Evolutionary conservation across 2,797 vertebrate species (phyloP).

Genomic region (Poeciliopsis turneri): DNA sequence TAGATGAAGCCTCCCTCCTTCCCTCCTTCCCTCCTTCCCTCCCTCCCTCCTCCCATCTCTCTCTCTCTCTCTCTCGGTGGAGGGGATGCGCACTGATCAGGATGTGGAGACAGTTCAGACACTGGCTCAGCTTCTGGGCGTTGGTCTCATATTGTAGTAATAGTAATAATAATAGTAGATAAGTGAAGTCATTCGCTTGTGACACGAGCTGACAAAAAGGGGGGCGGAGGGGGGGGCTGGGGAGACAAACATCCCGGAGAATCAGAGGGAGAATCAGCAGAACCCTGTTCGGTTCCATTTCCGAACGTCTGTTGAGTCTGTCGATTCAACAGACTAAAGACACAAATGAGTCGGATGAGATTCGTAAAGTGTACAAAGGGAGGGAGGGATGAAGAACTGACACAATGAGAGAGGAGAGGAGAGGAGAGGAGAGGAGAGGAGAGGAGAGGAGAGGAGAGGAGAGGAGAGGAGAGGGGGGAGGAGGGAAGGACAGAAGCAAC

Average conservation of each 20-base stretch:
- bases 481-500: too few relatives aligned
- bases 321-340: neutral
- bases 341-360: neutral
- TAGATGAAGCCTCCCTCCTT: constrained; percentile 31
- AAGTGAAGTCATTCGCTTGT: neutral
- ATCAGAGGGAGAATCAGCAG: neutral
- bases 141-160: constrained; percentile 10
- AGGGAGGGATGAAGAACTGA: neutral
- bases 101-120: constrained; percentile 15
- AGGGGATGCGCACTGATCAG: constrained; percentile 54
- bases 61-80: constrained; percentile 18
- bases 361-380: neutral
- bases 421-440: neutral
- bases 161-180: neutral
- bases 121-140: constrained; percentile 20
- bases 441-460: too few relatives aligned
- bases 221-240: too few relatives aligned
- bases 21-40: constrained; percentile 4
- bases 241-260: neutral
- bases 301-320: neutral
- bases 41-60: neutral
- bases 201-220: neutral
- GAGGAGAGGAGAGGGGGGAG: too few relatives aligned
- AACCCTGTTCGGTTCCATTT: neutral
- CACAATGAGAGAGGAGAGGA: neutral